Base-by-base conservation (phyloP, 2,888 invertebrate species). In the Agrilus cyanescens region DNA sequence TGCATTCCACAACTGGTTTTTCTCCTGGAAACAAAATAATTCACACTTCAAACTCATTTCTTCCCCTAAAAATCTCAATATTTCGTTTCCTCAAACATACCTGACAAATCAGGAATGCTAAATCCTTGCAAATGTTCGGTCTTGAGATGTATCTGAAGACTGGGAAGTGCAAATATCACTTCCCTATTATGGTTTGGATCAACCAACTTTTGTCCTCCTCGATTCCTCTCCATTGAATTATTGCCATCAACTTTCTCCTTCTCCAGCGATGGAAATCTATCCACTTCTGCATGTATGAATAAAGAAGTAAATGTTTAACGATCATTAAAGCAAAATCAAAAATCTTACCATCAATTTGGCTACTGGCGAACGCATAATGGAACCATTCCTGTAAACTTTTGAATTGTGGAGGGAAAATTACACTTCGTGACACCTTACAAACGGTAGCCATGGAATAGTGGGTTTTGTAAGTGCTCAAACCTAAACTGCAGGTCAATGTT, bases 341-440 rank as follows among this genome's bases (percentile, higher is more conserved):
- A 8, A 20, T 50, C 63, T 66, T 65, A 91, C 93, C 90, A 69
- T 94, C 94, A 43, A 94, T 85, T 68, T 94, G 94, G 63, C 88
- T 87, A 55, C 86, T 88, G 14, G 90, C 85, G 69, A 96, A 95
- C 0, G 95, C 90, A 67, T 96, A 96, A 57, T 87, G 84, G 72
- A 96, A 95, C 95, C 96, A 96, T 68, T 96, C 95, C 57, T 85
- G 83, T 32, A 95, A 74, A 31, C 86, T 86, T 67, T 91, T 87
- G 68, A 94, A 94, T 69, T 94, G 94, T 25, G 94, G 95, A 49
- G 94, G 94, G 69, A 95, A 94, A 47, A 93, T 80, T 47, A 93
- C 82, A 52, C 87, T 90, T 38, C 95, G 74, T 40, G 91, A 87
- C 58, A 95, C 83, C 60, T 90, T 82, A 61, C 91, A 91, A 41